Evolutionary conservation across 2,113 vertebrate species (phyloP).

Genomic region (Mungos mungo): DNA sequence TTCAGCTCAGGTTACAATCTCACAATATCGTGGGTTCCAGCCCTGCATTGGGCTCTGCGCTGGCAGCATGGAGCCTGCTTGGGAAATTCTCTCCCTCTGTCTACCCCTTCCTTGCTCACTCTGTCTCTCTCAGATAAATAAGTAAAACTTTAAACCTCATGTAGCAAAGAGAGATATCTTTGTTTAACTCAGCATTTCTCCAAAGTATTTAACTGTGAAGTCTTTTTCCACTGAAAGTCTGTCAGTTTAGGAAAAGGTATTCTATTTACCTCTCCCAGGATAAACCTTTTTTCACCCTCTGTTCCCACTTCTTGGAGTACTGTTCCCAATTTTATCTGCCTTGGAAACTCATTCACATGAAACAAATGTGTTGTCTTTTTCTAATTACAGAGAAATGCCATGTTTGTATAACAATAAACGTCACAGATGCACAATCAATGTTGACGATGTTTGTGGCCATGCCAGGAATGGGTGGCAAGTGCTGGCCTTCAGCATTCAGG

Average conservation of each 20-base stretch:
- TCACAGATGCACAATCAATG: not conserved
- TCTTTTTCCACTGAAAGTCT: not conserved
- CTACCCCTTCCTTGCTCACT: no score
- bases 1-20: no score
- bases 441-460: not conserved
- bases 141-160: not conserved
- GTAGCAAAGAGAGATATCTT: not conserved
- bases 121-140: no score
- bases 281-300: not conserved
- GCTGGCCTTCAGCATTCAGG: not conserved
- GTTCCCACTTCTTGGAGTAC: not conserved
- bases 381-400: conserved; percentile 26
- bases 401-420: not conserved
- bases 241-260: not conserved
- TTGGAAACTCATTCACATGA: not conserved
- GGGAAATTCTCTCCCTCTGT: no score
- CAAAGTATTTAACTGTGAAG: not conserved
- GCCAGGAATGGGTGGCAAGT: not conserved
- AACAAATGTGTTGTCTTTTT: not conserved
- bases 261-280: not conserved
- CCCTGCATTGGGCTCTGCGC: no score
- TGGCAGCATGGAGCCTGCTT: no score
- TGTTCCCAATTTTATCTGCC: not conserved
- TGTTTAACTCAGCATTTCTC: conserved; percentile 23
- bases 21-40: no score